These are phyloP conservation scores for Dendrocincla fuliginosa DNA, from an alignment of 2,797 vertebrate species.

Conservation along the genomic window DNA sequence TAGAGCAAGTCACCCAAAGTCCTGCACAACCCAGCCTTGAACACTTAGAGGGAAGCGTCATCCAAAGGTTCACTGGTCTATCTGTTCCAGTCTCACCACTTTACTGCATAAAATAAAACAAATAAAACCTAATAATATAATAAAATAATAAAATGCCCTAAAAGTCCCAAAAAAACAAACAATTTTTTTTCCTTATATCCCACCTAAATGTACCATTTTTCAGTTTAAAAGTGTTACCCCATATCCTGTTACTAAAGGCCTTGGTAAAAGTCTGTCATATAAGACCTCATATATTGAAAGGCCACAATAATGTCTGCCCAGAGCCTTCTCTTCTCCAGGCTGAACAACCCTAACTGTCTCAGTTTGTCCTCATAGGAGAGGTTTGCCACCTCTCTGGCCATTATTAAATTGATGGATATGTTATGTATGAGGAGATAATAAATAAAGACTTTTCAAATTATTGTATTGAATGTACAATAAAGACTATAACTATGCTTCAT, in stretches of 20 bases:
- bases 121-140: neutral
- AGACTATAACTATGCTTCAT: neutral
- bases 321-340: neutral
- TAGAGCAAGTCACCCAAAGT: neutral
- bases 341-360: neutral
- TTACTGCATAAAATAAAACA: neutral
- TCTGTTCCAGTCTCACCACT: neutral
- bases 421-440: neutral
- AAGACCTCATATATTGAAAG: neutral
- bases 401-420: neutral
- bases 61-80: neutral
- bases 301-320: fast-evolving
- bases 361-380: fast-evolving
- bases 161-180: neutral
- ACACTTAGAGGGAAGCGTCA: fast-evolving
- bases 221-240: neutral
- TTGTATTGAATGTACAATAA: neutral
- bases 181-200: neutral
- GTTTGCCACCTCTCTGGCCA: neutral
- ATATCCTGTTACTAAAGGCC: neutral
- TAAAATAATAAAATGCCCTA: neutral
- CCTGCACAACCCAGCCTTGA: fast-evolving
- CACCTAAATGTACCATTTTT: neutral
- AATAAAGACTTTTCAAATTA: neutral
- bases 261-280: neutral